Base-by-base conservation (phyloP, 1,140 invertebrate species). In the Gonioctena quinquepunctata region DNA sequence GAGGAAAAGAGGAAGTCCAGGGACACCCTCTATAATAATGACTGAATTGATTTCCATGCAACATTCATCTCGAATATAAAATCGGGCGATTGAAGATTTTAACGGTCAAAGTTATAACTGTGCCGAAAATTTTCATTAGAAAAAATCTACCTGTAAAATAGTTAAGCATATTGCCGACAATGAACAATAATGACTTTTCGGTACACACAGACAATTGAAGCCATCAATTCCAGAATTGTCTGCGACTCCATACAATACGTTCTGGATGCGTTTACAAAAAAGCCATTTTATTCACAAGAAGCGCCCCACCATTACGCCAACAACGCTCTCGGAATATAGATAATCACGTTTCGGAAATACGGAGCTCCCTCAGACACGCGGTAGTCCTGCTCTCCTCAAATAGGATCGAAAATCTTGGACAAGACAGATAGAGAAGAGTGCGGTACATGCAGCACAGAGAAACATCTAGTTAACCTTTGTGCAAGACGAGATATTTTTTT, bases 381-480 rank as follows among this genome's bases (percentile, higher is more conserved):
- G 77, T 79, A 79, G 77, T 72, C 76, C 76, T 76, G 77, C 76
- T 75, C 74, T 74, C 70, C 62, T 68, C 61, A 72, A 60, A 26
- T 60, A 42, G 59, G 16, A 67, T 48, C 28, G 56, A 57, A 59
- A 16, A 22, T 61, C 19, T 61, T 42, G 48, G 66, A 72, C 61
- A 72, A 67, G 64, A 73, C 63, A 73, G 28, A 66, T 62, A 72
- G 72, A 72, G n/a, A n/a, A n/a, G 57, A 72, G 70, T 72, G 70
- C 70, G 59, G 50, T 27, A 54, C 72, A 74, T 77, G 75, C 75
- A 75, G 75, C 75, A 77, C 73, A 77, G 71, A 77, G 68, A 76
- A 66, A 76, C 72, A 72, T 64, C 70, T 72, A 71, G 22, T 21
- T 56, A 68, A 66, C 64, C 42, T 61, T 70, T 52, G 66, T 65